These are phyloP conservation scores for Apis dorsata DNA, from an alignment of 1,140 invertebrate genomes.

Conservation along the genomic window DNA sequence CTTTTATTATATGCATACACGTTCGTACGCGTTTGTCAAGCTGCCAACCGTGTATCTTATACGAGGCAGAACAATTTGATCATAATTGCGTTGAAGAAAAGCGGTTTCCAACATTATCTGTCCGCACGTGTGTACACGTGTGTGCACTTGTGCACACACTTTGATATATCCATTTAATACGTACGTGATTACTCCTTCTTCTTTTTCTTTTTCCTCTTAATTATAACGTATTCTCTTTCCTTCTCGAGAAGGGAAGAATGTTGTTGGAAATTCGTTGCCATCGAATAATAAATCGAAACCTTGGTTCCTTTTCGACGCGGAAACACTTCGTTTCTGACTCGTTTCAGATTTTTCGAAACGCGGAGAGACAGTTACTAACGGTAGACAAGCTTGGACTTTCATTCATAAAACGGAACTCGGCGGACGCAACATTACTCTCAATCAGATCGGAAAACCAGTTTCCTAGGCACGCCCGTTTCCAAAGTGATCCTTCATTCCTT, in stretches of 20 bases:
- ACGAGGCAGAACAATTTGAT: not conserved
- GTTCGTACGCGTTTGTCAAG: conserved; percentile 7
- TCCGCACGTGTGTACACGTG: too few relatives aligned
- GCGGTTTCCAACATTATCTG: not conserved
- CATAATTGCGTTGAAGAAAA: conserved; percentile 7
- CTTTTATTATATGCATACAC: conserved; percentile 1
- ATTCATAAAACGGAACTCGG: conserved; percentile 48
- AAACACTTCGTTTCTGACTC: too few relatives aligned
- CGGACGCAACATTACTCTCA: conserved; percentile 36
- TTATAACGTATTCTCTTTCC: too few relatives aligned
- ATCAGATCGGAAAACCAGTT: conserved; percentile 63
- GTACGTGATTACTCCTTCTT: not conserved
- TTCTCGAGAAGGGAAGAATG: too few relatives aligned
- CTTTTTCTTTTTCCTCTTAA: too few relatives aligned
- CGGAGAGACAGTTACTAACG: conserved; percentile 21
- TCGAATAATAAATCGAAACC: too few relatives aligned
- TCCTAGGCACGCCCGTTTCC: conserved; percentile 48
- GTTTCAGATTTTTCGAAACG: not conserved
- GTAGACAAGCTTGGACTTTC: conserved; percentile 29
- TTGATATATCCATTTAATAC: not conserved
- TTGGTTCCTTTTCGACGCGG: too few relatives aligned
- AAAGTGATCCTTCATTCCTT: conserved; percentile 56
- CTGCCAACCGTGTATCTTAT: conserved; percentile 9
- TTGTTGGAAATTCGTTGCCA: too few relatives aligned
- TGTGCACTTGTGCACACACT: not conserved